phyloP scores from a whole-genome alignment of 2,113 vertebrate species.

The Xenus cinereus region DNA sequence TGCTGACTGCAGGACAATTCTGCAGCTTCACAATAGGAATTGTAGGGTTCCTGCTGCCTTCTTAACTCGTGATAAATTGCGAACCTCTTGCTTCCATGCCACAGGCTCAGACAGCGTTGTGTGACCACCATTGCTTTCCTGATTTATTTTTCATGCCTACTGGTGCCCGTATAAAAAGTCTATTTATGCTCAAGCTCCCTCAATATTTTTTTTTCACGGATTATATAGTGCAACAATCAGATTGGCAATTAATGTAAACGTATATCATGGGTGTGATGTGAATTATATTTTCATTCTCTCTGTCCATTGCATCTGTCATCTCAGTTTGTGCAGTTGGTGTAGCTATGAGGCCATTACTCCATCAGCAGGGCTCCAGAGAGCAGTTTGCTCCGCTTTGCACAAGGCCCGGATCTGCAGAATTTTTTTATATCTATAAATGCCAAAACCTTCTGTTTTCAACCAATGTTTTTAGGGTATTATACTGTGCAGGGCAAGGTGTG shows the following conservation, averaged over 20 bases:
- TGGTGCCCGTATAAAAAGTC: background rate
- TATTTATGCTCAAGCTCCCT: background rate
- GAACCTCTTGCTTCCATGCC: background rate
- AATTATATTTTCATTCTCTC: conserved; percentile 14
- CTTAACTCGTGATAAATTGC: conserved; percentile 43
- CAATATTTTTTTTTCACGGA: background rate
- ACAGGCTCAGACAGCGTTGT: background rate
- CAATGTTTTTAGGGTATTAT: background rate
- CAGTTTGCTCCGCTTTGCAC: background rate
- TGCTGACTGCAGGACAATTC: conserved; percentile 48
- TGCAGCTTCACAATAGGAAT: conserved; percentile 4
- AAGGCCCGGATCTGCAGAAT: background rate
- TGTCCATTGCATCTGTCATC: background rate
- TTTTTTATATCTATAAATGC: background rate
- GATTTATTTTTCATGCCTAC: conserved; percentile 18
- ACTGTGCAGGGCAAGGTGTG: background rate
- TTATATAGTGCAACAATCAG: background rate
- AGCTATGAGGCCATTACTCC: background rate
- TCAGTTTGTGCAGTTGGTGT: background rate
- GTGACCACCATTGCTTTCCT: background rate
- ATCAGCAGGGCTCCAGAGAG: background rate
- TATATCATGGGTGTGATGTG: background rate
- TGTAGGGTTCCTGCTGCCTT: background rate
- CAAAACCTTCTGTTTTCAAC: background rate
- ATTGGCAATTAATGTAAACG: conserved; percentile 4